Evolutionary conservation across 2,113 vertebrate genomes (phyloP), one percentile per base, ranked within the genome.

Genomic region (Eurypyga helias): DNA sequence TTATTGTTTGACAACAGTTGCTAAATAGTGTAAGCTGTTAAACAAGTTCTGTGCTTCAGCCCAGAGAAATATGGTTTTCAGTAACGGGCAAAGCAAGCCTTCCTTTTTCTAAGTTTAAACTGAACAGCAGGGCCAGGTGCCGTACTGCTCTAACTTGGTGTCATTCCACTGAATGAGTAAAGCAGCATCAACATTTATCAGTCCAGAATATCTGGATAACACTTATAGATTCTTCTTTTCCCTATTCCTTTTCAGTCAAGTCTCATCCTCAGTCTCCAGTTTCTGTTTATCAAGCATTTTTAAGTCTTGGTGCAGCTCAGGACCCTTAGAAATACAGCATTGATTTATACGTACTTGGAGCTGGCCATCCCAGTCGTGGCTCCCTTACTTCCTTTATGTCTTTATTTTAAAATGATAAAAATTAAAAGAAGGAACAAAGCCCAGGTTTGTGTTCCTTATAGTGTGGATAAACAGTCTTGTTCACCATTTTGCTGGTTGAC

Each of bases 21-120:
- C 58, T 96, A 73, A 83, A 89, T 9, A 83, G 28, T 26, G 7
- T 65, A 87, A 93, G 28, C 84, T 93, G n/a, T 91, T 86, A 93
- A 84, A 91, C 28, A 87, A 72, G 46, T 76, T 36, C 78, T 93
- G 49, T 54, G 45, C 51, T 79, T 83, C 45, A 91, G 69, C 43
- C 15, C 45, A 76, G 73, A 85, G 82, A 79, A 69, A 60, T 7
- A 12, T 21, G 6, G 45, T 87, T 72, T 76, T 51, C 51, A 43
- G 36, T 66, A 78, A 77, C 1, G 6, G 16, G 25, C 46, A 89
- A 91, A 93, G 46, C n/a, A 92, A 76, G 7, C 43, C 24, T 9
- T 76, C 38, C 19, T 78, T 87, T 70, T 73, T 58, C 60, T 43
- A 77, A 70, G 66, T 65, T 43, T 69, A n/a, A 87, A 51, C 31